These are phyloP conservation scores for Drosophila ochracea DNA, from an alignment of 2,888 invertebrate genomes.

Conservation along the genomic window DNA sequence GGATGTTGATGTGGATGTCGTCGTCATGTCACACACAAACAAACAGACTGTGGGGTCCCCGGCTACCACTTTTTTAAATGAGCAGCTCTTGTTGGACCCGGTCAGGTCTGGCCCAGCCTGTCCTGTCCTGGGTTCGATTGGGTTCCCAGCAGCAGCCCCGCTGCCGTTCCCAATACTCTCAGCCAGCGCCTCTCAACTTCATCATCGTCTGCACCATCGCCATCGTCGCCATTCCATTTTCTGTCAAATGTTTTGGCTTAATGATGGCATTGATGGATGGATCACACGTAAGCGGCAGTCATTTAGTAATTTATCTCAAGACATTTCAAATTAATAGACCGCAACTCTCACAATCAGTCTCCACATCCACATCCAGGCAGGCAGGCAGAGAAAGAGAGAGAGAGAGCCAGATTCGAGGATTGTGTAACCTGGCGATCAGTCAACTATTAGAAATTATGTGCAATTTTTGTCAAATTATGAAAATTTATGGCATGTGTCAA, in stretches of 20 bases:
- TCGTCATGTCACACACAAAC: slow-evolving; percentile 51
- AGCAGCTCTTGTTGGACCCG: slow-evolving; percentile 11
- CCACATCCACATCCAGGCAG: slow-evolving; percentile 14
- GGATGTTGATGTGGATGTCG: slow-evolving; percentile 30
- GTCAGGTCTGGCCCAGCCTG: neutral
- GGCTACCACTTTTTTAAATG: slow-evolving; percentile 14
- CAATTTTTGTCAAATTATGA: slow-evolving; percentile 76
- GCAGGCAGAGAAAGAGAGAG: neutral
- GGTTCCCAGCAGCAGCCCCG: slow-evolving; percentile 1
- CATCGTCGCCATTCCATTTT: slow-evolving; percentile 46
- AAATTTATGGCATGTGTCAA: slow-evolving; percentile 71
- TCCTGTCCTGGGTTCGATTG: slow-evolving; percentile 5
- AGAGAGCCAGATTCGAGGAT: slow-evolving; percentile 50
- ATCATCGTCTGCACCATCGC: slow-evolving; percentile 22
- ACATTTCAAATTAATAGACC: slow-evolving; percentile 81
- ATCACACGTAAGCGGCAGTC: slow-evolving; percentile 81
- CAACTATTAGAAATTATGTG: slow-evolving; percentile 65
- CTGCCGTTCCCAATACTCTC: slow-evolving; percentile 4
- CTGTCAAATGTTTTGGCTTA: slow-evolving; percentile 81
- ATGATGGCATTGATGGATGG: slow-evolving; percentile 82
- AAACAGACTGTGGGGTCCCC: slow-evolving; percentile 68
- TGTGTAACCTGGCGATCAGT: slow-evolving; percentile 45
- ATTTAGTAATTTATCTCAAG: slow-evolving; percentile 79
- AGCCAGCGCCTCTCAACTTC: slow-evolving; percentile 23
- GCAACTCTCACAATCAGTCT: slow-evolving; percentile 48